A percentile compares a stretch with the other conserved stretches of the same genome.
Conservation (phyloP, 2,797 vertebrate species). For the Gallirallus australis region DNA sequence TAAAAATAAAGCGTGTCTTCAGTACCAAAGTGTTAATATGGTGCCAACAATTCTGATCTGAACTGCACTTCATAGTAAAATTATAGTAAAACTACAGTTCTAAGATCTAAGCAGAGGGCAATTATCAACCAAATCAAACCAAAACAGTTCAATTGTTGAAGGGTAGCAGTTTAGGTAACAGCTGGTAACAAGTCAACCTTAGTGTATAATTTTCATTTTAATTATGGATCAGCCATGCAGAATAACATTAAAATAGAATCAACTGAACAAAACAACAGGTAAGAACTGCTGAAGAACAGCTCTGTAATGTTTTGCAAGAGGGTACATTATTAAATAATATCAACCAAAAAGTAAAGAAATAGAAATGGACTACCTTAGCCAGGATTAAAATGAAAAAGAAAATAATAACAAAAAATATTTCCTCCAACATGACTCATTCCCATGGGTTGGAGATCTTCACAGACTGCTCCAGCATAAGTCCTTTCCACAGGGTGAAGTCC, state of each 20-base stretch:
- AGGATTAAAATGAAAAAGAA: neutral
- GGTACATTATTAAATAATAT: neutral
- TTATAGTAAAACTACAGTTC: neutral
- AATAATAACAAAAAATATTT: no score
- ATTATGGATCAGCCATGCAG: neutral
- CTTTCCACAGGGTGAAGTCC: neutral
- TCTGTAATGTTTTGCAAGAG: neutral
- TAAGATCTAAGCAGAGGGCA: neutral
- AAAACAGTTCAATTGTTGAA: neutral
- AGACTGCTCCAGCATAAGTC: rapidly evolving
- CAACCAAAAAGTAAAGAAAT: neutral
- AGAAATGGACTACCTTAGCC: neutral
- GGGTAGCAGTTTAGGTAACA: neutral
- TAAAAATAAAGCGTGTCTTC: neutral
- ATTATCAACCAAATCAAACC: neutral
- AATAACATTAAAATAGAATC: neutral
- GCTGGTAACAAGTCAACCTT: neutral
- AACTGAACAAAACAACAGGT: neutral
- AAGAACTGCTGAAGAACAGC: neutral
- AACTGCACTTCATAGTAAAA: neutral
- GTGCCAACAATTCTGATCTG: neutral
- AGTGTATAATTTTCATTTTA: neutral
- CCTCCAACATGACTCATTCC: neutral
- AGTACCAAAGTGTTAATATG: neutral
- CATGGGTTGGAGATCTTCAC: rapidly evolving